A percentile compares a stretch with the other conserved stretches of the same genome.
phyloP scores from a whole-genome alignment of 2,797 vertebrate species.

The Labeo calbasu region DNA sequence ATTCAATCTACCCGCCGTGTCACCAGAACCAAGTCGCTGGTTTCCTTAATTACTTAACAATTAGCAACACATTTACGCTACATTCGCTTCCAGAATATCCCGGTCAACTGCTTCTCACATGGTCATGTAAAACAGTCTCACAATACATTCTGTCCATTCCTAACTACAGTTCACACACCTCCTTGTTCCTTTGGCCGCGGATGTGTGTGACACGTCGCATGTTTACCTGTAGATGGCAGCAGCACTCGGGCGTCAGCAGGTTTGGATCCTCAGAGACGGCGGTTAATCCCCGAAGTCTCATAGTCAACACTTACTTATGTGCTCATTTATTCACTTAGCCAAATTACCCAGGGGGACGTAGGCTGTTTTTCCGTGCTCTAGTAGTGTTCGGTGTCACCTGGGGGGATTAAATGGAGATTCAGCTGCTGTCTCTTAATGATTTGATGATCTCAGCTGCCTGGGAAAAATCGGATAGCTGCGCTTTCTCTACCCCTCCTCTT shows the following conservation, averaged over 20 bases:
- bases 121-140: not conserved
- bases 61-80: not conserved
- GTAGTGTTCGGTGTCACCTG: constrained; percentile 60
- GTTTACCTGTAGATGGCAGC: constrained; percentile 68
- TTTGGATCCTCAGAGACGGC: constrained; percentile 38
- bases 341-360: constrained; percentile 63
- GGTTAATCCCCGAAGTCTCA: constrained; percentile 59
- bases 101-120: not conserved
- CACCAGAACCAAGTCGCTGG: not conserved
- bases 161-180: not conserved
- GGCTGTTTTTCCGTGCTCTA: constrained; percentile 57
- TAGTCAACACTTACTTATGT: constrained; percentile 64
- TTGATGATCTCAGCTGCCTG: constrained; percentile 63
- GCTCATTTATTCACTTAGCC: constrained; percentile 68
- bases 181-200: not conserved
- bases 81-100: not conserved
- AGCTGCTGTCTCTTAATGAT: constrained; percentile 63
- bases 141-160: not conserved
- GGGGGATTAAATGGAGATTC: constrained; percentile 61
- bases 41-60: not conserved
- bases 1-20: constrained; percentile 26
- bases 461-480: constrained; percentile 48
- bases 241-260: constrained; percentile 50
- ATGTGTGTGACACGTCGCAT: constrained; percentile 39
- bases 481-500: constrained; percentile 43